Evolutionary conservation across 1,140 invertebrate species (phyloP), one percentile per base, ranked within the genome.

Genomic region (Galleria mellonella): DNA sequence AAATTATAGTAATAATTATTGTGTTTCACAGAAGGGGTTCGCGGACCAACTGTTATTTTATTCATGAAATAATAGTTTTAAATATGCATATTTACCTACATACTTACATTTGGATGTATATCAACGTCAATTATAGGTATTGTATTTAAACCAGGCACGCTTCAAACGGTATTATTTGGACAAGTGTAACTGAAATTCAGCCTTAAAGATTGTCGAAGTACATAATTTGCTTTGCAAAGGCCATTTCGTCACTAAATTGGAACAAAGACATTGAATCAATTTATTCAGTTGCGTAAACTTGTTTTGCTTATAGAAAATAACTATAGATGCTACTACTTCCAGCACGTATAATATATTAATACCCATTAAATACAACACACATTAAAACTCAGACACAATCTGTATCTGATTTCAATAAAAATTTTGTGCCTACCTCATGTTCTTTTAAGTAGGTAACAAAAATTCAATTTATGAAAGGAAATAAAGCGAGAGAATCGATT

Each of bases 111-210:
- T 15, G 2, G 35, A 17, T n/a, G 15, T 15, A 2, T 11, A n/a
- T 15, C 8, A 15, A 37, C 35, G 35, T 37, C 14, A 37, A n/a
- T 9, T 31, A 31, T 9, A 6, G 2, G 17, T 37, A n/a, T 49
- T 53, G 55, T 61, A 40, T 55, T 45, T 47, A 62, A 46, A 62
- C 52, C 58, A 53, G 67, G 73, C 77, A 79, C 73, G 66, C 75
- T 79, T 74, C 51, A 53, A 11, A 17, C 14, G 10, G 32, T 39
- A 39, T 15, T 82, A 53, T 84, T 82, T 82, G 49, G 38, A 70
- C 81, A 84, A 67, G 31, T 82, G 77, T n/a, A 41, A 39, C 62
- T 75, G 68, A 74, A 74, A 69, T 64, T 62, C 51, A 69, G 45
- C 42, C 42, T 68, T 37, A 47, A 57, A 48, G 45, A 41, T 43